phyloP scores from a whole-genome alignment of 2,888 invertebrate genomes.

The Chironomus riparius region DNA sequence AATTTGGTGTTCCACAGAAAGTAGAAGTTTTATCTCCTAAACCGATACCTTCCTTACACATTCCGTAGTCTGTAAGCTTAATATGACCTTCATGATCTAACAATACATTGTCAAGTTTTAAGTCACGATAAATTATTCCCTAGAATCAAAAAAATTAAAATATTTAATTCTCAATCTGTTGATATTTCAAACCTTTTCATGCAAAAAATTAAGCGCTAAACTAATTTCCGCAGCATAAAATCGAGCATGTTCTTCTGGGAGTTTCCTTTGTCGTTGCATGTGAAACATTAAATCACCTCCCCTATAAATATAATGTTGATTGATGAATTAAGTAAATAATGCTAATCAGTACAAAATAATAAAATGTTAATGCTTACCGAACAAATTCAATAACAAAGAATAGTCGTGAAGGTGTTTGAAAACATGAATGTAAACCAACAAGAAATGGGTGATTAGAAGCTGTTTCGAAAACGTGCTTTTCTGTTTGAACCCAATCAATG shows the following conservation, averaged over 20 bases:
- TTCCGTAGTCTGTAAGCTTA: slow-evolving; percentile 90
- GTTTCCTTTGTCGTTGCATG: slow-evolving; percentile 87
- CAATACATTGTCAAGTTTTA: slow-evolving; percentile 87
- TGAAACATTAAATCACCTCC: slow-evolving; percentile 95
- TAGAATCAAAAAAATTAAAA: not conserved
- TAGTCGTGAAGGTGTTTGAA: slow-evolving; percentile 82
- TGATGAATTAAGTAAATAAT: no score
- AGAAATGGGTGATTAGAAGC: slow-evolving; percentile 96
- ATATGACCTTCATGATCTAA: slow-evolving; percentile 94
- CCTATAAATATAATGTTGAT: not conserved
- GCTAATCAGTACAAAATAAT: not conserved
- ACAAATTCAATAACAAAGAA: slow-evolving; percentile 98
- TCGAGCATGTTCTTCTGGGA: slow-evolving; percentile 88
- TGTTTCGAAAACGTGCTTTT: slow-evolving; percentile 96
- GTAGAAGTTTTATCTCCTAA: slow-evolving; percentile 87
- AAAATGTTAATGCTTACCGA: slow-evolving; percentile 39
- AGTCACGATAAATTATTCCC: slow-evolving; percentile 84
- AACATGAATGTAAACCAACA: slow-evolving; percentile 93
- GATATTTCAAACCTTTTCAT: slow-evolving; percentile 58
- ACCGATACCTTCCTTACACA: slow-evolving; percentile 85
- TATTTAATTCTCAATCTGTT: slow-evolving; percentile 31
- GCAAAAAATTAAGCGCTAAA: slow-evolving; percentile 87
- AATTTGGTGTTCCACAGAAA: slow-evolving; percentile 88
- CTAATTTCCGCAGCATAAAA: slow-evolving; percentile 97
- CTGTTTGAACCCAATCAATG: slow-evolving; percentile 90